Percentiles rank a stretch among this genome's conserved stretches.
These are phyloP conservation scores for Drosophila oshimai DNA, from an alignment of 1,140 invertebrate species.

Conservation along the genomic window DNA sequence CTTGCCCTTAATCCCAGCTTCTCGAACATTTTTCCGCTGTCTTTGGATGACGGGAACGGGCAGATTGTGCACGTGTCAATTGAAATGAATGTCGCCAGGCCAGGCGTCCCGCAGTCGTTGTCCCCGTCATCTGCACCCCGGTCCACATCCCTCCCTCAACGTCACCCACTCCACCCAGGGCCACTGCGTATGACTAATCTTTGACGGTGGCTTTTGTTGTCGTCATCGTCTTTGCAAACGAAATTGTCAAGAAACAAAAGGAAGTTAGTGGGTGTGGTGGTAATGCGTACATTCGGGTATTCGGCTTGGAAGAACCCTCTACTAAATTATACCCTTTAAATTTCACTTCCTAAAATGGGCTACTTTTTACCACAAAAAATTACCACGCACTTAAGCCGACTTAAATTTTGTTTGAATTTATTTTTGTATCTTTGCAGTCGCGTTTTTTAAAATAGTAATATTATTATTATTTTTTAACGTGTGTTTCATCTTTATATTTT, in stretches of 20 bases:
- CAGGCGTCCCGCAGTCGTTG: conserved; percentile 64
- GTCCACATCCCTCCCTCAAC: neutral
- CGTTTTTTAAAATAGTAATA: too few species aligned
- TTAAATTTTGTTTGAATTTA: too few species aligned
- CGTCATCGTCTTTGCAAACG: conserved; percentile 50
- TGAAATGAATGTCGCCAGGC: conserved; percentile 78
- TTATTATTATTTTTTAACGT: too few species aligned
- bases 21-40: conserved; percentile 62
- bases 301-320: conserved; percentile 20
- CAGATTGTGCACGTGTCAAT: conserved; percentile 53
- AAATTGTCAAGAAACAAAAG: conserved; percentile 51
- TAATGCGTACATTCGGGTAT: neutral
- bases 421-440: too few species aligned
- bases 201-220: conserved; percentile 58
- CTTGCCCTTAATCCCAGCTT: conserved; percentile 1
- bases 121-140: conserved; percentile 21
- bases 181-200: conserved; percentile 73
- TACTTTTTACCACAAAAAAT: neutral
- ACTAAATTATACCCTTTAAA: too few species aligned
- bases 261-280: neutral
- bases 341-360: neutral
- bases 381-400: too few species aligned
- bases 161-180: conserved; percentile 19
- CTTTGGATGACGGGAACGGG: conserved; percentile 20
- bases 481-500: too few species aligned